Conservation (phyloP, 2,888 invertebrate genomes). For the Bellardia pandia region DNA sequence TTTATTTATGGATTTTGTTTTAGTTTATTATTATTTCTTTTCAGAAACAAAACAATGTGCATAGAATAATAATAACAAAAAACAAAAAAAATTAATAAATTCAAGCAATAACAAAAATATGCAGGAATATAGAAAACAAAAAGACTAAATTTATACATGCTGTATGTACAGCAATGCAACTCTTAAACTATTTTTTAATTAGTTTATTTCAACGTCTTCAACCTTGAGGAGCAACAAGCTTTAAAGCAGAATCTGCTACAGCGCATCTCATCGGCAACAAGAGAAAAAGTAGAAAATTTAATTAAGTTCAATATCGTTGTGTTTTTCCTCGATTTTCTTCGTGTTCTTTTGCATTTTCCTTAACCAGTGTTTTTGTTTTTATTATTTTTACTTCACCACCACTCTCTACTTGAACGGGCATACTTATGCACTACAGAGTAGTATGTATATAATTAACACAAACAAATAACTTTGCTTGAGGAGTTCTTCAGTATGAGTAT, state of each 20-base stretch:
- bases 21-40: constrained; percentile 12
- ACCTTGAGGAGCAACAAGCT: constrained; percentile 62
- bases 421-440: not conserved
- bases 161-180: constrained; percentile 17
- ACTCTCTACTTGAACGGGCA: not conserved
- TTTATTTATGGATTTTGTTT: constrained; percentile 40
- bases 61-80: constrained; percentile 29
- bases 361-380: not conserved
- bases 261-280: constrained; percentile 19
- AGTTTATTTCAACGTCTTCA: constrained; percentile 63
- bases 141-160: not conserved
- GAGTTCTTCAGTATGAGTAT: constrained; percentile 8
- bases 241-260: not conserved
- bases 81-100: constrained; percentile 45
- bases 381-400: not conserved
- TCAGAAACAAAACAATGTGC: not conserved
- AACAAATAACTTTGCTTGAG: constrained; percentile 42
- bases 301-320: constrained; percentile 66
- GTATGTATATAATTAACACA: constrained; percentile 25
- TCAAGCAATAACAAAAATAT: constrained; percentile 26
- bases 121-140: not conserved
- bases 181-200: constrained; percentile 58
- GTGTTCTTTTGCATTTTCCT: constrained; percentile 29
- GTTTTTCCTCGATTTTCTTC: constrained; percentile 14
- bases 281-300: constrained; percentile 52